Base-by-base conservation (phyloP, 2,113 vertebrate genomes). In the Elephantulus edwardii region DNA sequence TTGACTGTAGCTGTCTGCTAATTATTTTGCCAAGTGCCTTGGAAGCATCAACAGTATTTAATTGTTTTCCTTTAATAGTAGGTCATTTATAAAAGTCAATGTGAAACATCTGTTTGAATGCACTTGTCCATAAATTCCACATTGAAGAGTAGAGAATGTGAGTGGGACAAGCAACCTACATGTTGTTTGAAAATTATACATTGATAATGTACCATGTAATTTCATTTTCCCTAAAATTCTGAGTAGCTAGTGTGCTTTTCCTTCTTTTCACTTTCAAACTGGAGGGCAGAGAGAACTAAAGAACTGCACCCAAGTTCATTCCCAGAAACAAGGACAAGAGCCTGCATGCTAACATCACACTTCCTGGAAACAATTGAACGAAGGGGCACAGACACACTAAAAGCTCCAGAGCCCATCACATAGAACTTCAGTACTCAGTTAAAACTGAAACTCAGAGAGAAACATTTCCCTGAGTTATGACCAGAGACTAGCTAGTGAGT, bases 1-100 rank as follows among this genome's bases (percentile, higher is more conserved):
- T 64, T 62, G 46, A 28, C 26, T 52, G 6, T 3, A 79, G 6
- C 28, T 26, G 8, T 78, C 38, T 40, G 12, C 35, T 91, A 64
- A 89, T 86, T 88, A 68, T 52, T 83, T 90, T 88, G 6, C 22
- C 88, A 64, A 80, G 28, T 76, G 35, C 56, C 10, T 22, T 58
- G 28, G 80, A 84, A 88, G 44, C n/a, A 64, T n/a, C 58, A 80
- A 62, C 42, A n/a, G 35, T 28, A 92, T 20, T n/a, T 86, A 58
- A 35, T 19, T 40, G 50, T 12, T 60, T 84, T 68, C 76, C 0
- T 6, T 46, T 33, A 81, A 44, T 3, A 74, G 8, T 28, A 40
- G 33, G 4, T 22, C 26, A 28, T 28, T 0, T 76, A 62, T 84
- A 4, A 75, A 46, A 82, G 56, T 6, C 20, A 77, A 38, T 7